Percentiles rank a stretch among this genome's conserved stretches.
Conservation (phyloP, 2,113 vertebrate genomes). For the Butorides virescens region DNA sequence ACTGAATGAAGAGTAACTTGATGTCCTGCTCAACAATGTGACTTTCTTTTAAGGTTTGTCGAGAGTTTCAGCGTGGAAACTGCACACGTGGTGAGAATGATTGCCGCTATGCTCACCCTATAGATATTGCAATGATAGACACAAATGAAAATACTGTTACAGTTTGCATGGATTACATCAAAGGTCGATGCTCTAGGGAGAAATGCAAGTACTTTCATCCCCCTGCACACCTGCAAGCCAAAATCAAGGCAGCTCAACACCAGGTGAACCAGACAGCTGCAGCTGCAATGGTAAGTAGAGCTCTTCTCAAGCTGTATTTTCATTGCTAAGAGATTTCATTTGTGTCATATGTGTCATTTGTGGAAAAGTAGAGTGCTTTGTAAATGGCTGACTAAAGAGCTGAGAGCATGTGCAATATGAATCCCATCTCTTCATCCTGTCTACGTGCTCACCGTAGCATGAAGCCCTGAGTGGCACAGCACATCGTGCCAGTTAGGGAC, state of each 20-base stretch:
- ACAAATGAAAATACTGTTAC: constrained; percentile 97
- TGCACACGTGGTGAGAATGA: constrained; percentile 97
- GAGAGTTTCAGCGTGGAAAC: constrained; percentile 97
- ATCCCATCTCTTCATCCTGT: background rate
- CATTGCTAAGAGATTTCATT: background rate
- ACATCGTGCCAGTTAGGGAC: background rate
- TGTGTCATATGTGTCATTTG: background rate
- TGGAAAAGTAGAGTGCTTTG: background rate
- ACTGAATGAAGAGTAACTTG: background rate
- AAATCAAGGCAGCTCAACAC: constrained; percentile 96
- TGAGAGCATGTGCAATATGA: background rate
- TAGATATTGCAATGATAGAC: constrained; percentile 95
- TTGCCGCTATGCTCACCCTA: constrained; percentile 96
- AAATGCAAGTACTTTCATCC: constrained; percentile 99
- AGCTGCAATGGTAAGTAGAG: constrained; percentile 84
- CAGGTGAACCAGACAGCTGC: constrained; percentile 91
- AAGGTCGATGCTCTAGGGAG: constrained; percentile 95
- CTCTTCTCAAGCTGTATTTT: background rate
- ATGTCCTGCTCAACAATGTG: constrained; percentile 19
- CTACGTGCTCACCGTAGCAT: background rate
- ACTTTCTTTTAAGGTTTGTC: constrained; percentile 86
- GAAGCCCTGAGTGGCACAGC: background rate
- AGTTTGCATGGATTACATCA: constrained; percentile 99
- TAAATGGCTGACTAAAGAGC: constrained; percentile 6
- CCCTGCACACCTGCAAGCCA: constrained; percentile 96